These are phyloP conservation scores for Empidonax alnorum DNA, from an alignment of 2,113 vertebrate species.

Conservation along the genomic window DNA sequence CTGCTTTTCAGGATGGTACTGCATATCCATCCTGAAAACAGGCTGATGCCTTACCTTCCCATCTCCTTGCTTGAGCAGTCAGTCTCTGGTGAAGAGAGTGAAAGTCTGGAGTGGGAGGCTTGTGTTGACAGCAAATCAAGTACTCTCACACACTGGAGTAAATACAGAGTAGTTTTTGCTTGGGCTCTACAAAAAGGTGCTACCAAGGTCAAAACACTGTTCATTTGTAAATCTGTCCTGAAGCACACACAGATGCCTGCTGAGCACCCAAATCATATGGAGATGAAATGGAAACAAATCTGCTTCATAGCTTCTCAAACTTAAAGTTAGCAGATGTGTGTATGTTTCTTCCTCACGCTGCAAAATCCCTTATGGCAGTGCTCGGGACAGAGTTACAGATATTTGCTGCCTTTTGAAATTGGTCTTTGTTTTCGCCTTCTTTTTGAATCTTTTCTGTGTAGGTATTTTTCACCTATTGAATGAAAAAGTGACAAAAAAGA, in stretches of 20 bases:
- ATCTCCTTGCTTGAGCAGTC: not conserved
- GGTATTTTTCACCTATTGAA: not conserved
- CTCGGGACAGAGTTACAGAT: not conserved
- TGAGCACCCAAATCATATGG: slow-evolving; percentile 2
- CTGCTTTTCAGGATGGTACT: not conserved
- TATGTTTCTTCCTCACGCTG: not conserved
- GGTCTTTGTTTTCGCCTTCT: slow-evolving; percentile 14
- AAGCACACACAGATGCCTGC: not conserved
- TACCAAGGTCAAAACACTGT: not conserved
- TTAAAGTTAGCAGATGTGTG: not conserved
- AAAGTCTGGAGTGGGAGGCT: slow-evolving; percentile 13
- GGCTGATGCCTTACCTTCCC: not conserved
- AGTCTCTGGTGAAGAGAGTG: not conserved
- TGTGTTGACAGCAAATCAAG: slow-evolving; percentile 4
- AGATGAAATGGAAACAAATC: slow-evolving; percentile 53
- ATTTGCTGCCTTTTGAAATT: not conserved
- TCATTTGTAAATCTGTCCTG: slow-evolving; percentile 32
- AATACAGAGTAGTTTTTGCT: not conserved
- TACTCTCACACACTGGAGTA: not conserved
- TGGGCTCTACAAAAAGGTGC: not conserved
- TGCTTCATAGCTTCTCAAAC: not conserved
- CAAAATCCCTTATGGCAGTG: not conserved
- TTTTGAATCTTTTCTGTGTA: not conserved
- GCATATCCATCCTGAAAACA: not conserved
- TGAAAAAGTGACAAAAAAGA: not conserved